Base-by-base conservation (phyloP, 2,113 vertebrate species). In the Gymnarchus niloticus region DNA sequence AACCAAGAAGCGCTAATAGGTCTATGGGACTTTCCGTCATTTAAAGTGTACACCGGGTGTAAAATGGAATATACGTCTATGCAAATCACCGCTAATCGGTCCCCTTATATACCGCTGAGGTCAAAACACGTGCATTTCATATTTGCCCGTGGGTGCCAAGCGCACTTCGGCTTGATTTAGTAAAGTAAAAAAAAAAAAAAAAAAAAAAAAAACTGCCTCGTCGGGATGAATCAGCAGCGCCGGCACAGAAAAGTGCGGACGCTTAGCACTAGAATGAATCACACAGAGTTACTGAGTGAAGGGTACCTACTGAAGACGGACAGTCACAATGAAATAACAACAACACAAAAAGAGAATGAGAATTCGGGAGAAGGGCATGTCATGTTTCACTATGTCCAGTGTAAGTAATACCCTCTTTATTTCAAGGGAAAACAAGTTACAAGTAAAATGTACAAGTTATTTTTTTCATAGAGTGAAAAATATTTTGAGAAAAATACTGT, bases 51-150 rank as follows among this genome's bases (percentile, higher is more conserved):
- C 83, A 76, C 28, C 81, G 73, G 87, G 78, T 85, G 88, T 87
- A 83, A 86, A 87, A 83, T 88, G 89, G 88, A 90, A 90, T 88
- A 87, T 88, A 87, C 85, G 89, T 85, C 88, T 87, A 90, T 90
- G 89, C 88, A 90, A 90, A 90, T 89, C 41, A 86, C 61, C 2
- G 25, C 69, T 61, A 76, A 88, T 85, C 81, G 49, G 80, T 85
- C 83, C 86, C 73, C 78, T 88, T 90, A 88, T 90, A 89, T 88
- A 89, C 51, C 65, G 37, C 48, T 46, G 84, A 80, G 69, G 69
- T 78, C 61, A 56, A 78, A 57, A 28, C 52, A 77, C 37, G 84
- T 56, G 69, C 19, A 49, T 28, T 33, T 41, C n/a, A 33, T 77
- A 73, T 33, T 76, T 48, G 61, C 49, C 44, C 37, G 59, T 33